Conservation (phyloP, 1,140 invertebrate genomes). For the Mercenaria mercenaria region DNA sequence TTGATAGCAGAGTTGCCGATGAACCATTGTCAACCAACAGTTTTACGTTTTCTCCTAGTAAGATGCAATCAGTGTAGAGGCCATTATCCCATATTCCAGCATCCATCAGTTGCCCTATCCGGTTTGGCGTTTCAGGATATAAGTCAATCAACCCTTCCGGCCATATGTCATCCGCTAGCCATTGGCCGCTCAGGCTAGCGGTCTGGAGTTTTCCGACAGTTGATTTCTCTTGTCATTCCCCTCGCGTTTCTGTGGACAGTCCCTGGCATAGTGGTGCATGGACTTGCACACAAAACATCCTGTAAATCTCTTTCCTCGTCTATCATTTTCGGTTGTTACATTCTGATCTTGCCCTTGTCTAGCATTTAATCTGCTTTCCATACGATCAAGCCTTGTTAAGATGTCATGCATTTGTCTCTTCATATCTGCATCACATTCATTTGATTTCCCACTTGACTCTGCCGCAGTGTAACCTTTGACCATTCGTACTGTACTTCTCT, state of each 20-base stretch:
- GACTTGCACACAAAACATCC: constrained; percentile 35
- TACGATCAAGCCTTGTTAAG: not conserved
- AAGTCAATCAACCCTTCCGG: not conserved
- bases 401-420: not conserved
- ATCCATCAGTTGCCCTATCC: not conserved
- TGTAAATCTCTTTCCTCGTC: not conserved
- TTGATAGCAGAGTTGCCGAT: not conserved
- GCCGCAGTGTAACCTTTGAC: not conserved
- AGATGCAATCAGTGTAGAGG: constrained; percentile 10
- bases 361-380: not conserved
- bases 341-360: not conserved
- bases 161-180: not conserved
- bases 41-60: not conserved
- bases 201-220: constrained; percentile 45
- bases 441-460: not conserved
- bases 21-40: constrained; percentile 33
- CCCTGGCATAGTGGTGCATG: constrained; percentile 12
- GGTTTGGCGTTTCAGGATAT: not conserved
- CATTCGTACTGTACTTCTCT: not conserved
- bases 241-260: not conserved
- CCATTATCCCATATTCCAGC: not conserved
- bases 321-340: not conserved
- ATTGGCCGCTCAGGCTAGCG: constrained; percentile 16
- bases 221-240: too few relatives aligned
- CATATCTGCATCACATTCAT: not conserved